Evolutionary conservation across 2,797 vertebrate species (phyloP), one percentile per base, ranked within the genome.

Genomic region (Xerus rutilus): DNA sequence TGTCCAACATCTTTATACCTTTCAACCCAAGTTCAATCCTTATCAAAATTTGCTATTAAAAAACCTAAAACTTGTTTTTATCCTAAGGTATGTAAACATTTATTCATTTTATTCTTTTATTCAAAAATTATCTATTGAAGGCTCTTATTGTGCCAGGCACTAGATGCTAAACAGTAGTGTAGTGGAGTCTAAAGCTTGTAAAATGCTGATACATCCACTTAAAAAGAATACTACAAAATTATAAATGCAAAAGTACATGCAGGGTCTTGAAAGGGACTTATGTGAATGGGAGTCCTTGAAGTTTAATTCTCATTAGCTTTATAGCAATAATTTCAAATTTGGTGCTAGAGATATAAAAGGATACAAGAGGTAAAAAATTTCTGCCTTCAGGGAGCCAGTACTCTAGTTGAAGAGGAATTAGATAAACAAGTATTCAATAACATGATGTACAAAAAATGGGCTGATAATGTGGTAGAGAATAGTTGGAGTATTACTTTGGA

Each of bases 41-140:
- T 82, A 88, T 65, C 30, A 92, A 92, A 93, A 79, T 12, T 47
- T 90, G 1, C 7, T 89, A 67, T 70, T 21, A 93, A 67, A 47
- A 52, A 45, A 79, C 8, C 15, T 83, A 74, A 20, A 73, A 59
- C 69, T 54, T 18, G 9, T 65, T 45, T 88, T 69, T 52, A 32
- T 43, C 12, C 2, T 73, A 91, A 82, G 1, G 2, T 52, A 74
- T 67, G 52, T 91, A 84, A 87, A 0, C 73, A 49, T 65, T 94
- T 9, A 83, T 84, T 94, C 43, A 88, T 69, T 70, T 52, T 67
- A 35, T 65, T 67, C 12, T 74, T 91, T 88, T 6, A 76, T 72
- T 94, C 35, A 64, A 96, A 77, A n/a, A 82, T 39, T 86, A 88
- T 83, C 65, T 73, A 77, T 90, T 92, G 35, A 87, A 5, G 0